A percentile compares a stretch with the other conserved stretches of the same genome.
Conservation (phyloP, 2,797 vertebrate genomes). For the Sebastes iracundus region DNA sequence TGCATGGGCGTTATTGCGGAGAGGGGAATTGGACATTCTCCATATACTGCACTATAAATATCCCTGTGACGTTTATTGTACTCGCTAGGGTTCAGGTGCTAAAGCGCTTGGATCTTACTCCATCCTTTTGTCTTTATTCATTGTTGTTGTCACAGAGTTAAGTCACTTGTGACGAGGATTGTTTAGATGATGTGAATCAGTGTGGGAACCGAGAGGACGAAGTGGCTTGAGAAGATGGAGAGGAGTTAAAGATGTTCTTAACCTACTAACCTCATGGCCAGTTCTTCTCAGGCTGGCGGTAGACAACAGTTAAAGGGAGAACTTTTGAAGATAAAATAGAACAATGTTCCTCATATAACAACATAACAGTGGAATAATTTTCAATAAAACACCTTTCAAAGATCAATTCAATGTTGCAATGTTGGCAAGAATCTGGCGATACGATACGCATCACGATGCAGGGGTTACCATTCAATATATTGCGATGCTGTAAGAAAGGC, state of each 20-base stretch:
- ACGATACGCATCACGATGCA: no score
- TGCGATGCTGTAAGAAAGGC: no score
- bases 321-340: no score
- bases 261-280: not conserved
- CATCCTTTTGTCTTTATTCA: conserved; percentile 62
- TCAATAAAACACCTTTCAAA: no score
- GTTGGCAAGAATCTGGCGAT: no score
- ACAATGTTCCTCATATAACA: no score
- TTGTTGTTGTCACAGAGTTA: conserved; percentile 39
- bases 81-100: conserved; percentile 95
- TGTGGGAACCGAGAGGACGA: not conserved
- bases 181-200: conserved; percentile 2
- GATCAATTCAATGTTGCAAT: fast-evolving
- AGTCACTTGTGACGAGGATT: conserved; percentile 22
- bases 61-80: conserved; percentile 94
- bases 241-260: not conserved
- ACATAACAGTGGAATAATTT: no score
- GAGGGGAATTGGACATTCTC: conserved; percentile 92
- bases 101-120: conserved; percentile 91
- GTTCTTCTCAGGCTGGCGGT: not conserved
- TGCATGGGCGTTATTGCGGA: conserved; percentile 89
- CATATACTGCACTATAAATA: conserved; percentile 95
- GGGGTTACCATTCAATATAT: no score
- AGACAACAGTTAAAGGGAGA: not conserved
- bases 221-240: not conserved